Evolutionary conservation across 2,888 invertebrate genomes (phyloP), one percentile per base, ranked within the genome.

Genomic region (Zaprionus lineosus): DNA sequence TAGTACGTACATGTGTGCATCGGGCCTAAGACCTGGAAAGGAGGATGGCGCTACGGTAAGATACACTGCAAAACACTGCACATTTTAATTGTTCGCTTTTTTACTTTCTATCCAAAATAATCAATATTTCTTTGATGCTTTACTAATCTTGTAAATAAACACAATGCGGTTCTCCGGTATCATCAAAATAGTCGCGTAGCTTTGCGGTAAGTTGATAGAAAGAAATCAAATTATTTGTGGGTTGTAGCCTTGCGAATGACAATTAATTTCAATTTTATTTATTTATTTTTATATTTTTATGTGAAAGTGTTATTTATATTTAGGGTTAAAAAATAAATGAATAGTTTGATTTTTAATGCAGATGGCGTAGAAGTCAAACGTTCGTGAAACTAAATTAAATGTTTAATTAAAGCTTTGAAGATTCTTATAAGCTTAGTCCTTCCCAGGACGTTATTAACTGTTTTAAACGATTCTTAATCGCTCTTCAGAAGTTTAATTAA

Each of bases 1-100:
- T 8, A 98, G 97, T 89, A 98, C 98, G 0, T 99, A 99, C 87
- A 99, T 99, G 98, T 94, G 98, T 39, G 98, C 98, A 0, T 96
- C 97, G 0, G 99, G 99, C 0, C 91, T 99, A 11, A 92, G 95
- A 46, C 97, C 97, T 0, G 97, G 96, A 9, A 95, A 96, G 75
- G 96, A 96, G 87, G 95, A 95, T 68, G 92, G 93, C 55, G 91
- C 91, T 40, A 91, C 92, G 86, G 95, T 95, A 90, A 87, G 90
- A 46, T 33, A 6, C 2, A 28, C 28, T 28, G 5, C 3, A 6
- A 19, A 4, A 19, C 19, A 3, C n/a, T 2, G 37, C 8, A 3
- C 21, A 21, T 18, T 29, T 8, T 3, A 4, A 2, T 15, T 34
- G 15, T 26, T 4, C 26, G 2, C 9, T 16, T 2, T 14, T 11